Percentiles rank a stretch among this genome's conserved stretches.
These are phyloP conservation scores for Triplophysa siluroides DNA, from an alignment of 2,113 vertebrate genomes.

Conservation along the genomic window DNA sequence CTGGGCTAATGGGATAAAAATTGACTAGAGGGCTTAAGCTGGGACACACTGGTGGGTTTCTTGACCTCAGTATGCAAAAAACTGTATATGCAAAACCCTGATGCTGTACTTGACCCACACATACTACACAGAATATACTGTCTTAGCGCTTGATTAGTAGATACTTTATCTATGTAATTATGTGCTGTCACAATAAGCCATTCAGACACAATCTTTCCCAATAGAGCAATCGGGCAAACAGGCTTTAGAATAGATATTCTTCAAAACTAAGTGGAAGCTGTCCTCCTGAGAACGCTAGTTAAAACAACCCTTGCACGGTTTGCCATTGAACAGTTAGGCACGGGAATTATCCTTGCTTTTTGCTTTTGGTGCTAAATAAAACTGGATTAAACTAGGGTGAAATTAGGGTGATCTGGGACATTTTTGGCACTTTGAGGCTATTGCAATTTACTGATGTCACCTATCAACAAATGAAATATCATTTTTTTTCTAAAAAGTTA, in stretches of 20 bases:
- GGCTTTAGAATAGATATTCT: slow-evolving; percentile 18
- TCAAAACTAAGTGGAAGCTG: slow-evolving; percentile 31
- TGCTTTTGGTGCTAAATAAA: too few species aligned
- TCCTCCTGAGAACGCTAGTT: slow-evolving; percentile 8
- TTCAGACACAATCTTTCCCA: slow-evolving; percentile 4
- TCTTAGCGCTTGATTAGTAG: too few species aligned
- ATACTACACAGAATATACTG: too few species aligned
- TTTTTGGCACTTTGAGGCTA: too few species aligned
- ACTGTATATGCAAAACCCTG: not conserved
- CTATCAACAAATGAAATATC: too few species aligned
- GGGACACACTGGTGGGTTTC: slow-evolving; percentile 4
- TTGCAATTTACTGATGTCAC: too few species aligned
- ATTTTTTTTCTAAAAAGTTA: too few species aligned
- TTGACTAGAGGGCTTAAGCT: not conserved
- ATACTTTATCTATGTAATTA: not conserved
- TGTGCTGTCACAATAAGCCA: not conserved
- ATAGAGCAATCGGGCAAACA: slow-evolving; percentile 16
- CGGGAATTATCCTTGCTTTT: not conserved
- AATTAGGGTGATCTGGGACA: too few species aligned
- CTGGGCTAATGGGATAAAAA: not conserved
- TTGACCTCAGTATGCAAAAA: not conserved
- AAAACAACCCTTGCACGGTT: slow-evolving; percentile 20
- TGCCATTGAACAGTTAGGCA: slow-evolving; percentile 4
- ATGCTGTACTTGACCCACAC: too few species aligned
- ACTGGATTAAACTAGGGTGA: too few species aligned